Evolutionary conservation across 2,888 invertebrate genomes (phyloP), one percentile per base, ranked within the genome.

Genomic region (Drosophila setosimentum): DNA sequence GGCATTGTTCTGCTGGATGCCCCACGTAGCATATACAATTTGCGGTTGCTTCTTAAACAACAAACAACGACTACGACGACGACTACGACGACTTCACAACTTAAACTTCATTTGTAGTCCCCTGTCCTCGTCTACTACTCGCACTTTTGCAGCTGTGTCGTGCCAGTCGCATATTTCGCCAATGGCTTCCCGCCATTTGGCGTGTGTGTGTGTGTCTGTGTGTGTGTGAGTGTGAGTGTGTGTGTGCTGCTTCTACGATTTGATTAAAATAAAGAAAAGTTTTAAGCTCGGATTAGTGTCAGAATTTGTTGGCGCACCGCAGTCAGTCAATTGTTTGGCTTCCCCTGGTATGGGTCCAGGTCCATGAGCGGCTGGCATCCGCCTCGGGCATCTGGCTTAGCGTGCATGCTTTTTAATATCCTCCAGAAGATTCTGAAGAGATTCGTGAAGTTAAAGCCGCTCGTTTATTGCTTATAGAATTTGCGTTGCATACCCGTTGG

Each of bases 211-310:
- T 30, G 30, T 13, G 18, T n/a, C 10, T 30, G 16, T 32, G 29
- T 49, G 57, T 45, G 49, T n/a, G 18, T 18, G 6, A n/a, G 32
- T 16, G 35, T 45, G 57, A 29, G 50, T 30, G 21, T 21, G 21
- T 53, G 11, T 13, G 16, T 37, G 24, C 50, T 53, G 32, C 62
- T 51, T 40, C 37, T 75, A 65, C 80, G 77, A 86, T 80, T 89
- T 90, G 76, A 88, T 85, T 85, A 89, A 82, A 91, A 89, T 87
- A 88, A 88, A 91, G 89, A 80, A 77, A 84, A 90, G 85, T 87
- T 91, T 82, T 83, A 88, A 91, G 91, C 87, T 68, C 61, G 82
- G 90, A 91, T 91, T 91, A 91, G 90, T 84, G 89, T 76, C 90
- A 71, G 75, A 83, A 85, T 79, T 68, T 77, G 73, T 76, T 73